Conservation (phyloP, 1,140 invertebrate species). For the Dreissena rostriformis region DNA sequence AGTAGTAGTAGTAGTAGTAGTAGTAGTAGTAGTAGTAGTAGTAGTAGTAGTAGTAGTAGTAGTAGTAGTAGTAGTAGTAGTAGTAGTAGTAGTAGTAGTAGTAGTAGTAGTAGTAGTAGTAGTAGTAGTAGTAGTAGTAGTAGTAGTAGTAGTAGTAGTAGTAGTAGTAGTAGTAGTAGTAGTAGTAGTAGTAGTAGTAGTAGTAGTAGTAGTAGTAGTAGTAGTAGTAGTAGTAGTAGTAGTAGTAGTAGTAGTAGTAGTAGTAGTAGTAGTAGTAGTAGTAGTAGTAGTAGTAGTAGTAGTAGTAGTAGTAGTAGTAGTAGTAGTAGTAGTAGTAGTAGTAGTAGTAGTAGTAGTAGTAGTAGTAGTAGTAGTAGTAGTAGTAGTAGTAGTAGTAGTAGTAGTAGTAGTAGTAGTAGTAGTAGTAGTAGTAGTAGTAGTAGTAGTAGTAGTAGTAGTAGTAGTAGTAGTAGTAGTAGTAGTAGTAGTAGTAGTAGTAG, state of each 20-base stretch:
- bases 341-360: slow-evolving; percentile 13
- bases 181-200: slow-evolving; percentile 15
- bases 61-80: slow-evolving; percentile 17
- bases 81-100: slow-evolving; percentile 9
- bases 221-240: not conserved
- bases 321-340: slow-evolving; percentile 4
- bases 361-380: slow-evolving; percentile 15
- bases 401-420: slow-evolving; percentile 12
- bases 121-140: slow-evolving; percentile 9
- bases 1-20: slow-evolving; percentile 7
- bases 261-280: slow-evolving; percentile 4
- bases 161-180: slow-evolving; percentile 17
- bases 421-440: slow-evolving; percentile 11
- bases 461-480: slow-evolving; percentile 2
- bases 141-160: slow-evolving; percentile 15
- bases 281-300: slow-evolving; percentile 8
- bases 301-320: slow-evolving; percentile 2
- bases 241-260: slow-evolving; percentile 12
- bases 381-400: not conserved
- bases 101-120: slow-evolving; percentile 17
- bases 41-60: slow-evolving; percentile 16
- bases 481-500: slow-evolving; percentile 15
- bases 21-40: slow-evolving; percentile 13
- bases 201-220: slow-evolving; percentile 11
- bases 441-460: slow-evolving; percentile 14